These are phyloP conservation scores for Pachypeltis micranthus DNA, from an alignment of 1,140 invertebrate species.

Conservation along the genomic window DNA sequence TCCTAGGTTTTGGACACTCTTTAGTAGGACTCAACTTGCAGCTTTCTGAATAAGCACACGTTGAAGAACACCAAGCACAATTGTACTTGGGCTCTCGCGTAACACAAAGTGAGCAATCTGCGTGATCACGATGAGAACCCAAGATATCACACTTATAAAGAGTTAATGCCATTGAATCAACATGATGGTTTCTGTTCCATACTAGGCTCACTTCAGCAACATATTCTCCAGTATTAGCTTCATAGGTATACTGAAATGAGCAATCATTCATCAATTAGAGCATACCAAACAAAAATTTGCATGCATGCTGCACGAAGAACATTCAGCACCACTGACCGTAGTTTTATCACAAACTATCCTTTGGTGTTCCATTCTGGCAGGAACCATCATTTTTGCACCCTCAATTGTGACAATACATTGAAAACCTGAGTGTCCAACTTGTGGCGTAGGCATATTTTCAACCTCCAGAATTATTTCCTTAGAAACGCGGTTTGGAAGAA, in stretches of 20 bases:
- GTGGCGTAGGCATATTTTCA: conserved; percentile 77
- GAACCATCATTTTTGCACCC: conserved; percentile 74
- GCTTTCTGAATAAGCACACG: conserved; percentile 71
- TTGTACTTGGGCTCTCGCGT: conserved; percentile 76
- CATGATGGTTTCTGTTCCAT: conserved; percentile 85
- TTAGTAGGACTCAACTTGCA: conserved; percentile 58
- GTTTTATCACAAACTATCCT: conserved; percentile 83
- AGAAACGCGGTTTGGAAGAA: conserved; percentile 76
- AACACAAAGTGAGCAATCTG: conserved; percentile 88
- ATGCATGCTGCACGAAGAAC: not conserved
- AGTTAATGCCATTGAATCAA: conserved; percentile 78
- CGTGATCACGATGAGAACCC: conserved; percentile 78
- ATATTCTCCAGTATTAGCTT: conserved; percentile 71
- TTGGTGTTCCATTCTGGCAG: conserved; percentile 68
- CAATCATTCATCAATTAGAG: conserved; percentile 11
- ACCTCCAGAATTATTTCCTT: conserved; percentile 80
- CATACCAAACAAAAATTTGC: not conserved
- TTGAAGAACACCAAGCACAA: conserved; percentile 83
- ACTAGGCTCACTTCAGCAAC: conserved; percentile 78
- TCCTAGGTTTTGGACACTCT: conserved; percentile 82
- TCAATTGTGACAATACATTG: conserved; percentile 86
- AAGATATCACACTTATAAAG: conserved; percentile 90
- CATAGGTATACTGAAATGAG: conserved; percentile 65
- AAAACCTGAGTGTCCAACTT: conserved; percentile 73
- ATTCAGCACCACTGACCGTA: conserved; percentile 39